Evolutionary conservation across 2,797 vertebrate species (phyloP), one percentile per base, ranked within the genome.

Genomic region (Ambastaia sidthimunki): DNA sequence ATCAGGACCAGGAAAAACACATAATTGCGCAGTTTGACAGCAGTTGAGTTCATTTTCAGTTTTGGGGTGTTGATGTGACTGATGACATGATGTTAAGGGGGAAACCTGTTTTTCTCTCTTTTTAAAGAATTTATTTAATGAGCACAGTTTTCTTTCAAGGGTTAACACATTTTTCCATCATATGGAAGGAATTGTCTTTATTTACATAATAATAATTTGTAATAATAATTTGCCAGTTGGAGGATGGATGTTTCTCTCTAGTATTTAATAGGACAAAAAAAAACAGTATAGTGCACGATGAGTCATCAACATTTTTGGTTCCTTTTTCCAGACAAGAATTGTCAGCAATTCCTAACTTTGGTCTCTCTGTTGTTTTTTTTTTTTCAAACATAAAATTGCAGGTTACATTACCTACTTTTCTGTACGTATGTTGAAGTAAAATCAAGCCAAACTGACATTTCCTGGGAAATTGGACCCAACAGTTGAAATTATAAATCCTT

Each of bases 11-110:
- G 80, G 67, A 54, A 78, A 85, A 78, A 84, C 76, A 74, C 60
- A 62, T 82, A 84, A 85, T 80, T 84, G 78, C 34, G 71, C 76
- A 82, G 77, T 87, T 84, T 82, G 85, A 86, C 76, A 78, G 81
- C 82, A 77, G 79, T 41, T 60, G 23, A 68, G 74, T 67, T 71
- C 80, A 80, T 77, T 75, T 62, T 57, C 62, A 60, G 16, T 73
- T 28, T 82, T 65, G 75, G 63, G 48, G 57, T 80, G 37, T 74
- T 37, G 34, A 71, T 66, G 57, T 81, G 21, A 71, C 41, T 54
- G 59, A 41, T 77, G 66, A 81, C 57, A 57, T 68, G 66, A 80
- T 52, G 63, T 68, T 73, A 70, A 47, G 73, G 69, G 66, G 59
- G 34, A 59, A 66, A 74, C 1, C 0, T 7, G 44, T 55, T 76